These are phyloP conservation scores for Sminthurides bifidus DNA, from an alignment of 1,140 invertebrate species.

Conservation along the genomic window DNA sequence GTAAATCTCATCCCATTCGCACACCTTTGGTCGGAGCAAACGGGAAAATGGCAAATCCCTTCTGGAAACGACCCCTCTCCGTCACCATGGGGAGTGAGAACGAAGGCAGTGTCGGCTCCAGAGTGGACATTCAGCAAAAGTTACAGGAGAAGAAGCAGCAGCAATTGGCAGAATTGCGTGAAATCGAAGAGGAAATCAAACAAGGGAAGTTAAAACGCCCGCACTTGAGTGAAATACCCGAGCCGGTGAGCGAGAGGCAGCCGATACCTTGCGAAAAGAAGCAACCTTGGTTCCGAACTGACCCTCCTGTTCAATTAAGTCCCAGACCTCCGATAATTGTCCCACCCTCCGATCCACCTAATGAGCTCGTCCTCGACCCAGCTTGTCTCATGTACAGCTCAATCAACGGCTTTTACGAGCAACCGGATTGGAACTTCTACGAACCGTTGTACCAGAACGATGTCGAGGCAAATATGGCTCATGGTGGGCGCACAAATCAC, in stretches of 20 bases:
- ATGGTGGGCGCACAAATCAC: neutral
- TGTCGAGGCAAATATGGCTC: constrained; percentile 4
- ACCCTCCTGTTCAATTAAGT: constrained; percentile 37
- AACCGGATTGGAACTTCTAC: constrained; percentile 44
- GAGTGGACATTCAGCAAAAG: constrained; percentile 74
- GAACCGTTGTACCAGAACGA: constrained; percentile 33
- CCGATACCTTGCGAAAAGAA: constrained; percentile 42
- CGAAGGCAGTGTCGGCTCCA: constrained; percentile 58
- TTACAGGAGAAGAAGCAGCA: constrained; percentile 78
- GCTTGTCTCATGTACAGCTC: constrained; percentile 32
- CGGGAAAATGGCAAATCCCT: constrained; percentile 46
- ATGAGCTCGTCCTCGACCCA: constrained; percentile 27
- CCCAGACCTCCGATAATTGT: constrained; percentile 17
- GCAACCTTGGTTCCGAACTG: constrained; percentile 42
- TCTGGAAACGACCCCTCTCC: constrained; percentile 65
- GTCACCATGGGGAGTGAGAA: constrained; percentile 47
- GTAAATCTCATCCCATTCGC: neutral
- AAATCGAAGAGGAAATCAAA: constrained; percentile 71
- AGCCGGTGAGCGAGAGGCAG: constrained; percentile 35
- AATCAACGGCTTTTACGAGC: constrained; percentile 36
- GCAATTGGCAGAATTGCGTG: constrained; percentile 63
- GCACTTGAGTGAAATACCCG: constrained; percentile 37
- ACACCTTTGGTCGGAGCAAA: neutral
- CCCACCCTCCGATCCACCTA: constrained; percentile 6
- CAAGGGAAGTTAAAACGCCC: constrained; percentile 59